Conservation (phyloP, 2,113 vertebrate genomes). For the Peromyscus polionotus region DNA sequence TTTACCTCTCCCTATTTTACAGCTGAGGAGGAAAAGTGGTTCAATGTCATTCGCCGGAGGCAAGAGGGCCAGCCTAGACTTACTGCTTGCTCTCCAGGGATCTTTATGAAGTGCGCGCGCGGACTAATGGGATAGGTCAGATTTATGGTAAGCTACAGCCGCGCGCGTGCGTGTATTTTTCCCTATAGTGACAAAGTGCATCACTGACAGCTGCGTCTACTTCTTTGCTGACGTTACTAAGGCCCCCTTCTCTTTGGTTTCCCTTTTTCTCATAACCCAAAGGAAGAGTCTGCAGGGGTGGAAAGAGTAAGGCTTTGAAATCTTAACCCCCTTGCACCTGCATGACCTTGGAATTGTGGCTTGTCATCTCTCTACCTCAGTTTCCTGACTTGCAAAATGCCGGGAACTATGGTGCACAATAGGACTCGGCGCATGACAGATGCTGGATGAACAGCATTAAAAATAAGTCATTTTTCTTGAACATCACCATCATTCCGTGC, state of each 20-base stretch:
- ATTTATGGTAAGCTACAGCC: neutral
- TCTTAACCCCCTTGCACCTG: neutral
- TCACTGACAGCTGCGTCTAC: neutral
- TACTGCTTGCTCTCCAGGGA: neutral
- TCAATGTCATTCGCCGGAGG: neutral
- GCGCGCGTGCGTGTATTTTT: neutral
- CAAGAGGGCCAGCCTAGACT: neutral
- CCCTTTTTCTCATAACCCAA: neutral
- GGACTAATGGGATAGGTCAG: neutral
- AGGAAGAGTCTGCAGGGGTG: neutral
- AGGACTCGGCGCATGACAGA: neutral
- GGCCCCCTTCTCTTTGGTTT: neutral
- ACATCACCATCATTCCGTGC: neutral
- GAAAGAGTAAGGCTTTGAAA: conserved; percentile 10
- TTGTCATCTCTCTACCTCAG: neutral
- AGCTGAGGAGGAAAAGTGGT: neutral
- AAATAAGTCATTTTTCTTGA: neutral
- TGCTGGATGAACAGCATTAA: neutral
- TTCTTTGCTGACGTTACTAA: neutral
- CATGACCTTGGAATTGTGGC: neutral
- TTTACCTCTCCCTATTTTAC: neutral
- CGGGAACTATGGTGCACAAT: neutral
- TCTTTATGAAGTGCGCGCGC: neutral
- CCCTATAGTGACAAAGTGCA: neutral
- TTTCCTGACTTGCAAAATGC: conserved; percentile 44